Conservation (phyloP, 2,888 invertebrate genomes). For the Hydropsyche betteni region DNA sequence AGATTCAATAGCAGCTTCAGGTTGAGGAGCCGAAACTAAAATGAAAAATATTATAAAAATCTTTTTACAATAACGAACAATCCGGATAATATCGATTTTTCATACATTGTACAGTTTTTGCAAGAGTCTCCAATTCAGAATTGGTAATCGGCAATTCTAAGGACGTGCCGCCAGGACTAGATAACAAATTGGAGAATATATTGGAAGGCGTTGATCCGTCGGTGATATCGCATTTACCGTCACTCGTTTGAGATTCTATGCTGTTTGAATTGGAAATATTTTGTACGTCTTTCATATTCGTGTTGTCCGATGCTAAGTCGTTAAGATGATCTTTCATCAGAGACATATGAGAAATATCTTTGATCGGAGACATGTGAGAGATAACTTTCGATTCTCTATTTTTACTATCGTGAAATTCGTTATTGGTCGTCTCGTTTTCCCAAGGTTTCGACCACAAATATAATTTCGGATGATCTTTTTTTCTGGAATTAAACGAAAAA, state of each 20-base stretch:
- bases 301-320: conserved; percentile 26
- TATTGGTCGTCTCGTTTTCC: conserved; percentile 60
- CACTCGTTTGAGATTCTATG: background rate
- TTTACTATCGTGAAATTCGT: background rate
- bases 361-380: background rate
- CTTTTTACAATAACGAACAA: background rate
- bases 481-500: conserved; percentile 59
- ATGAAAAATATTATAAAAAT: background rate
- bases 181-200: conserved; percentile 53
- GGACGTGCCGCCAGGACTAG: conserved; percentile 60
- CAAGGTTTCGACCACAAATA: conserved; percentile 89
- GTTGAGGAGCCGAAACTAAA: conserved; percentile 69
- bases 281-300: conserved; percentile 52
- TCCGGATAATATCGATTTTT: background rate
- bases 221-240: conserved; percentile 51
- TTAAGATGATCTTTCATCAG: background rate
- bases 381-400: too few species aligned
- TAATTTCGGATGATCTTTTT: conserved; percentile 84
- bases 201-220: conserved; percentile 55
- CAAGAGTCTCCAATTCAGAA: conserved; percentile 60
- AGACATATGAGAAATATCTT: background rate
- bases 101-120: conserved; percentile 62
- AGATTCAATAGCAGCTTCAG: conserved; percentile 84
- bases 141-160: conserved; percentile 62
- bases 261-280: conserved; percentile 17